phyloP scores from a whole-genome alignment of 2,888 invertebrate species.

The Napeogenes sylphis region DNA sequence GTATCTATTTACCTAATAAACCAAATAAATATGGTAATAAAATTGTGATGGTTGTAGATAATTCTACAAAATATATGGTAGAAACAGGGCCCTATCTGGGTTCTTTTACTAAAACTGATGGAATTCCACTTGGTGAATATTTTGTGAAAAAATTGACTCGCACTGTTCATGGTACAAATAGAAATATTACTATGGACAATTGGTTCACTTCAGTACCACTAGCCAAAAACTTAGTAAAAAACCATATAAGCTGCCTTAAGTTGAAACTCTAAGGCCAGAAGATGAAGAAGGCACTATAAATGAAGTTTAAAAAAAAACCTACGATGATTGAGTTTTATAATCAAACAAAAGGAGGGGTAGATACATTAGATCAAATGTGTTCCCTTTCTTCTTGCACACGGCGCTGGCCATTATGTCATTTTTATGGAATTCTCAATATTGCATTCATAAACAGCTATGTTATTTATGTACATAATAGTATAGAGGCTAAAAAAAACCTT shows the following conservation, averaged over 20 bases:
- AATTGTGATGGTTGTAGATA: conserved; percentile 13
- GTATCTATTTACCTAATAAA: conserved; percentile 12
- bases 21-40: conserved; percentile 13
- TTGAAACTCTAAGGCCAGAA: too few species aligned
- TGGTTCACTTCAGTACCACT: conserved; percentile 43
- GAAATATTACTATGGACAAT: conserved; percentile 36
- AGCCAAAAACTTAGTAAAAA: conserved; percentile 35
- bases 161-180: conserved; percentile 29
- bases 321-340: conserved; percentile 35
- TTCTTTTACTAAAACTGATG: conserved; percentile 12
- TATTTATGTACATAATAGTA: conserved; percentile 8
- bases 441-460: conserved; percentile 12
- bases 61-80: conserved; percentile 10
- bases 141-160: conserved; percentile 21
- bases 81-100: not conserved
- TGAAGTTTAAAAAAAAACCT: conserved; percentile 25
- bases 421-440: conserved; percentile 15
- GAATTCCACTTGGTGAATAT: conserved; percentile 17
- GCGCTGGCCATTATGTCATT: conserved; percentile 11
- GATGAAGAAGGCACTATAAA: conserved; percentile 26
- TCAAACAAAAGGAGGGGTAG: conserved; percentile 34
- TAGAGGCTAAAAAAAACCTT: conserved; percentile 8
- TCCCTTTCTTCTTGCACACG: conserved; percentile 31
- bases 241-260: conserved; percentile 40
- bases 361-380: conserved; percentile 35